Evolutionary conservation across 1,140 invertebrate genomes (phyloP).

Genomic region (Calephelis nemesis): DNA sequence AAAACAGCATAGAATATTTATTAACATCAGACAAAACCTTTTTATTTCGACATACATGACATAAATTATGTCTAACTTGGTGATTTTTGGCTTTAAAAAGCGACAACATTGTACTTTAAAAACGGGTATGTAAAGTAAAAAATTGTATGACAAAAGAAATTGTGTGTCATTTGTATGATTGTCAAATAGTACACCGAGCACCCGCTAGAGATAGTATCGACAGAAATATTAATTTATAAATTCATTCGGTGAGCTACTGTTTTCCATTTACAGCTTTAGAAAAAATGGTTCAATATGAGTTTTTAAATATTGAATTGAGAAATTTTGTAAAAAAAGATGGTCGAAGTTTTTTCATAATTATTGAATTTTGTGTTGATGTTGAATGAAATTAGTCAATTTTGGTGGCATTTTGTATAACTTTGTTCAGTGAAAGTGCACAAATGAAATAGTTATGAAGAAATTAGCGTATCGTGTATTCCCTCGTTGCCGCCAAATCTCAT

Average conservation of each 20-base stretch:
- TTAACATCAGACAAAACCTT: background rate
- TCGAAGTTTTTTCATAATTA: too few species aligned
- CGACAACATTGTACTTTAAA: background rate
- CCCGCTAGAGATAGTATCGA: constrained; percentile 27
- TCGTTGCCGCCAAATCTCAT: too few species aligned
- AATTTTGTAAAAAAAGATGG: too few species aligned
- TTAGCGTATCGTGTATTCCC: too few species aligned
- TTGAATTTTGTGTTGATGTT: too few species aligned
- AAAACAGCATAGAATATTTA: background rate
- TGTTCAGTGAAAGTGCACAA: too few species aligned
- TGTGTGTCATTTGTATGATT: background rate
- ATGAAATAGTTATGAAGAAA: too few species aligned
- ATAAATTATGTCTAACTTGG: too few species aligned
- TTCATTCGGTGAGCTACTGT: constrained; percentile 14
- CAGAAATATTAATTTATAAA: constrained; percentile 27
- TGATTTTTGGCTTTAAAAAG: background rate
- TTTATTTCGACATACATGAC: background rate
- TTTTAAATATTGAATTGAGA: background rate
- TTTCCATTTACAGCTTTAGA: background rate
- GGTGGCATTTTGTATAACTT: too few species aligned
- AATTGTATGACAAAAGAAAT: background rate
- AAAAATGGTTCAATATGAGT: background rate
- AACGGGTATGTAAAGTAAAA: background rate
- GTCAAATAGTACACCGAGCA: constrained; percentile 15
- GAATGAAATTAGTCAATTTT: too few species aligned